Evolutionary conservation across 2,113 vertebrate genomes (phyloP).

Genomic region (Promerops cafer): DNA sequence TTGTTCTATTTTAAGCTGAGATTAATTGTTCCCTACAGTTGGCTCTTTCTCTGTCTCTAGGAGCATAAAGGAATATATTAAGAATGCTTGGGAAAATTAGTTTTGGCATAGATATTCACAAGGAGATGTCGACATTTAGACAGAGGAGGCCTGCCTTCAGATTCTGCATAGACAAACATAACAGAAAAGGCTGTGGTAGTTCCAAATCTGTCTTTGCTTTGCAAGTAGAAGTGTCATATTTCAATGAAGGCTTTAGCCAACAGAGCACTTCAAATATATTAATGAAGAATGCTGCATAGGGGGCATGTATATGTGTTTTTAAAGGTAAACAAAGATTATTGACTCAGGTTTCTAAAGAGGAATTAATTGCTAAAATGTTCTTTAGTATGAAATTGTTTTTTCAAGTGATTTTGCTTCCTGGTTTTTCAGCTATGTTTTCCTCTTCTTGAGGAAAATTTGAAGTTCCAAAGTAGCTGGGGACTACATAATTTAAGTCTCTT

Average conservation of each 20-base stretch:
- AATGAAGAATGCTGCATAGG: neutral
- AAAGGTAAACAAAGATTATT: neutral
- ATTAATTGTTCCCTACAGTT: slow-evolving; percentile 34
- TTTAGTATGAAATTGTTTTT: neutral
- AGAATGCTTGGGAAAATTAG: slow-evolving; percentile 15
- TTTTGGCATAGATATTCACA: slow-evolving; percentile 13
- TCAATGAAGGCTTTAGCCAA: neutral
- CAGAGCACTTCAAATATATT: neutral
- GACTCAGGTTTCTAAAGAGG: neutral
- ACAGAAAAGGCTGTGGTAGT: neutral
- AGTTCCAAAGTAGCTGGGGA: neutral
- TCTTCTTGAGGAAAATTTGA: neutral
- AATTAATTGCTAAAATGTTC: neutral
- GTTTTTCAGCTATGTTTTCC: neutral
- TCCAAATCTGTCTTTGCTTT: neutral
- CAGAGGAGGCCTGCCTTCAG: neutral
- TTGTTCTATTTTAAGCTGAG: slow-evolving; percentile 17
- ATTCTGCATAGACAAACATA: neutral
- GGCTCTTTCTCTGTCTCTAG: neutral
- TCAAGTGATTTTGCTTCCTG: neutral
- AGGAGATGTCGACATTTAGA: neutral
- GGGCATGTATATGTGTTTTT: neutral
- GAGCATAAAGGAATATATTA: slow-evolving; percentile 8
- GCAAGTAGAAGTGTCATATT: neutral
- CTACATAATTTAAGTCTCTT: neutral